A percentile compares a stretch with the other conserved stretches of the same genome.
phyloP scores from a whole-genome alignment of 2,888 invertebrate genomes.

The Chydorus sphaericus region DNA sequence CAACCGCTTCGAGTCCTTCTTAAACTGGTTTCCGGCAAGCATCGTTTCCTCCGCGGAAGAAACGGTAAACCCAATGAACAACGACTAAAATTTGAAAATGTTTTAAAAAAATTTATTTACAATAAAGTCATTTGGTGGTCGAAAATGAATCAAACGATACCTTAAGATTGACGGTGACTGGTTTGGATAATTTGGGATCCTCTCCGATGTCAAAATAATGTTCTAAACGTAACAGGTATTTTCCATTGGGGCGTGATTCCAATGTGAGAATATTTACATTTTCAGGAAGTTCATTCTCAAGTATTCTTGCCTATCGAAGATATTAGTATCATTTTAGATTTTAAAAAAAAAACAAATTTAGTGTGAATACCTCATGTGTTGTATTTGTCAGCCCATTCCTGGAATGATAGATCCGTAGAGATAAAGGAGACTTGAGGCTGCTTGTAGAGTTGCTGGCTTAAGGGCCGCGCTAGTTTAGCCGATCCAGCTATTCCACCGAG shows the following conservation, averaged over 20 bases:
- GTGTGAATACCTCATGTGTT: constrained; percentile 34
- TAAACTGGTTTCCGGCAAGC: constrained; percentile 22
- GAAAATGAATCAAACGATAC: too few species aligned
- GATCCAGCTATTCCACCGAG: constrained; percentile 14
- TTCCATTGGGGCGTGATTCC: constrained; percentile 50
- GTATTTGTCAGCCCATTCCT: constrained; percentile 37
- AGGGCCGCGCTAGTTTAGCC: constrained; percentile 25
- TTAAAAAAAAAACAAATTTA: not conserved
- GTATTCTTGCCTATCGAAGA: constrained; percentile 40
- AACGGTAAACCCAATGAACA: constrained; percentile 18
- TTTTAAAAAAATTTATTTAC: too few species aligned
- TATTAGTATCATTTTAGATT: too few species aligned
- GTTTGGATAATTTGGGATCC: constrained; percentile 36
- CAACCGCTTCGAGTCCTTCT: constrained; percentile 38
- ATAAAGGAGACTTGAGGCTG: constrained; percentile 38
- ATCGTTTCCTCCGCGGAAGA: constrained; percentile 19
- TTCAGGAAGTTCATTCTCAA: constrained; percentile 41
- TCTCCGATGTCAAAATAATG: constrained; percentile 55
- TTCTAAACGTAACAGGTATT: constrained; percentile 51
- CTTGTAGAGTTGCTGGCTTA: constrained; percentile 39
- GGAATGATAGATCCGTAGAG: too few species aligned
- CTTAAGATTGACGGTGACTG: constrained; percentile 40
- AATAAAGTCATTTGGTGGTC: too few species aligned
- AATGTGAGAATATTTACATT: constrained; percentile 62
- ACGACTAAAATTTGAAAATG: constrained; percentile 13